Conservation (phyloP, 2,797 vertebrate genomes). For the Syncerus caffer region DNA sequence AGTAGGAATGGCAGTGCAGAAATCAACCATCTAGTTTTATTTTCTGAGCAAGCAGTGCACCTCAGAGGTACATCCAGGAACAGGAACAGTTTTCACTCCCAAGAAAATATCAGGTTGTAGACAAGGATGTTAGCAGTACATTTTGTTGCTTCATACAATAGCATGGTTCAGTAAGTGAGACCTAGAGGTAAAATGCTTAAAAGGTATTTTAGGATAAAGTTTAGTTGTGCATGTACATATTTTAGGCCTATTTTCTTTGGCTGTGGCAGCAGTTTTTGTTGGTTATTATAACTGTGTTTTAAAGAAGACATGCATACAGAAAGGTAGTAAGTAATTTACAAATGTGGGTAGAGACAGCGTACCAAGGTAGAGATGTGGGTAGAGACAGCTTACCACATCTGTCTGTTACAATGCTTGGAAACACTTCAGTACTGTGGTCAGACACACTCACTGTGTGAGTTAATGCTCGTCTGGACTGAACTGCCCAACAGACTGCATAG, state of each 20-base stretch:
- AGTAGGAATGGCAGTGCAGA: neutral
- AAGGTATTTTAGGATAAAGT: neutral
- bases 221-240: neutral
- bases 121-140: neutral
- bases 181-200: neutral
- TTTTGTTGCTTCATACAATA: neutral
- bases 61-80: neutral
- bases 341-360: neutral
- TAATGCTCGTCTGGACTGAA: neutral
- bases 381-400: neutral
- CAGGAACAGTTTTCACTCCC: neutral
- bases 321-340: neutral
- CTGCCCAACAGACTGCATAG: neutral
- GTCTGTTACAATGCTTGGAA: neutral
- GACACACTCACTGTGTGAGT: accelerated
- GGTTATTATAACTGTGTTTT: neutral
- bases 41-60: neutral
- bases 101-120: neutral
- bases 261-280: neutral
- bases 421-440: neutral
- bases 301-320: neutral
- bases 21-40: neutral
- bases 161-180: neutral
- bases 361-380: neutral
- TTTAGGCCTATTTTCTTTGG: neutral